A percentile compares a stretch with the other conserved stretches of the same genome.
phyloP scores from a whole-genome alignment of 2,797 vertebrate genomes.

The Aldrovandia affinis region DNA sequence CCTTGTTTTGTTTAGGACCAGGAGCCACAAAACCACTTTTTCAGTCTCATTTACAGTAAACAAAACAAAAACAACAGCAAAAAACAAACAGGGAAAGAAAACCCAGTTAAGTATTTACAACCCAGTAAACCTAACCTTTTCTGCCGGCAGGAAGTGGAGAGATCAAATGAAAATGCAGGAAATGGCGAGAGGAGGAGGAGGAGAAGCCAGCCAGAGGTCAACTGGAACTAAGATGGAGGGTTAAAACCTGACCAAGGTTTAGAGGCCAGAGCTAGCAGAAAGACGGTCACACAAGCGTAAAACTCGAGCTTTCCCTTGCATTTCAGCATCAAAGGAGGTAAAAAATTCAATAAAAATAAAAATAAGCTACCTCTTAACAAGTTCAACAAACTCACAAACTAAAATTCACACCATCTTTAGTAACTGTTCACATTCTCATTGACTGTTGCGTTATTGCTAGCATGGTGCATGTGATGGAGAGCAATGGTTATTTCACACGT shows the following conservation, averaged over 20 bases:
- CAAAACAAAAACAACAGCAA: constrained; percentile 64
- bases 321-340: background rate
- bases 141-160: constrained; percentile 61
- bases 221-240: background rate
- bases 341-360: background rate
- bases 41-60: constrained; percentile 71
- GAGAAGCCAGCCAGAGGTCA: too few species aligned
- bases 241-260: background rate
- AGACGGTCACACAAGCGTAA: background rate
- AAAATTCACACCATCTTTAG: background rate
- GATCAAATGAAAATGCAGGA: constrained; percentile 42
- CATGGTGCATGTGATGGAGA: background rate
- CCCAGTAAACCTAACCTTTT: constrained; percentile 63
- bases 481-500: background rate
- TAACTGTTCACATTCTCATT: background rate
- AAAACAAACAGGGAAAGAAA: constrained; percentile 68
- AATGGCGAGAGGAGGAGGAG: background rate
- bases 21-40: constrained; percentile 71
- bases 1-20: constrained; percentile 78
- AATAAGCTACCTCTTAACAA: background rate
- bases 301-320: background rate
- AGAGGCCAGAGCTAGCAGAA: background rate
- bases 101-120: constrained; percentile 78
- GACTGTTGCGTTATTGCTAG: background rate
- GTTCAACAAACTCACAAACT: background rate